Base-by-base conservation (phyloP, 2,888 invertebrate genomes). In the Iphiclides podalirius region DNA sequence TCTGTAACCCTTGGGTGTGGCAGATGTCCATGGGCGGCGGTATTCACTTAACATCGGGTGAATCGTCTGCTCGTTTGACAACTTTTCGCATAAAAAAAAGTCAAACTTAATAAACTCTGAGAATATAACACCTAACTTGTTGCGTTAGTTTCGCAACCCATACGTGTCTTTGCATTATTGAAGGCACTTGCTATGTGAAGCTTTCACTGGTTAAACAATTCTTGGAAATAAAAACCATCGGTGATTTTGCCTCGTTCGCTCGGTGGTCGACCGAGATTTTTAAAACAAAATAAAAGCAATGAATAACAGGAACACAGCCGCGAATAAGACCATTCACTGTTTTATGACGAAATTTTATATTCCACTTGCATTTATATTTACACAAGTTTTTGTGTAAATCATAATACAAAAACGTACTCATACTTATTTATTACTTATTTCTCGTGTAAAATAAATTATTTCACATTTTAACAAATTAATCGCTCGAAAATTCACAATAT, bases 171-270 rank as follows among this genome's bases (percentile, higher is more conserved):
- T 68, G 70, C 72, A 16, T 68, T 66, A 69, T 66, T 67, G 67
- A 66, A 72, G 67, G 45, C 73, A 75, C 72, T 70, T 76, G 70
- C 72, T 70, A 65, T 67, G 69, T 68, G 62, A 60, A 63, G 69
- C 79, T 77, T 79, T 79, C 78, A 76, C 78, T 73, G 70, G 60
- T 69, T 72, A 70, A 65, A 66, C 68, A 75, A 70, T 78, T 78
- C 76, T 74, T 71, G 77, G 79, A 79, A 79, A 65, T 77, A 75
- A 67, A 76, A 70, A 73, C 61, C 57, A 61, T 59, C 63, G 52
- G 61, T 51, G 55, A 52, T 58, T 57, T 63, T 50, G 57, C 57
- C 55, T 53, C 41, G 20, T 6, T 17, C 33, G 14, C 31, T n/a
- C 15, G 15, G 2, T 2, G 38, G 15, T 4, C 28, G n/a, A 9